These are phyloP conservation scores for Spisula subtruncata DNA, from an alignment of 2,888 invertebrate genomes.

Conservation along the genomic window DNA sequence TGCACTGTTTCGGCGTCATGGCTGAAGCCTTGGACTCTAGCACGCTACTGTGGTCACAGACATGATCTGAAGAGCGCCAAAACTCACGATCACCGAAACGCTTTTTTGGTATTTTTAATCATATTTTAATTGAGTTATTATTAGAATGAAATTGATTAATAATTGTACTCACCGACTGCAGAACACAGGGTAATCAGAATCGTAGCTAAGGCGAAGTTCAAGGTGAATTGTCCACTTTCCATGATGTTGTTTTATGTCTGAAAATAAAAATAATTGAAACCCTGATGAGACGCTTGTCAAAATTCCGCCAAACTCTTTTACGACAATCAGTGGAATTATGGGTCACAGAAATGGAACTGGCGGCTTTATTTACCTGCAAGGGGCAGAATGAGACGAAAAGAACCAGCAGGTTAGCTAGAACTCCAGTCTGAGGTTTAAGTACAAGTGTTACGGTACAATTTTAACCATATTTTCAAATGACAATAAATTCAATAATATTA, in stretches of 20 bases:
- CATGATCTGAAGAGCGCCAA: too few species aligned
- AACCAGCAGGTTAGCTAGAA: too few species aligned
- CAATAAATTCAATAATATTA: too few species aligned
- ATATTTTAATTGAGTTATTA: too few species aligned
- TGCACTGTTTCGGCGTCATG: too few species aligned
- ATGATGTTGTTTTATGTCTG: slow-evolving; percentile 31
- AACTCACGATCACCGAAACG: background rate
- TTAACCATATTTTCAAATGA: too few species aligned
- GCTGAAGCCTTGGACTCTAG: too few species aligned
- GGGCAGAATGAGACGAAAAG: background rate
- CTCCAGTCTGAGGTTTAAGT: too few species aligned
- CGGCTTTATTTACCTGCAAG: background rate
- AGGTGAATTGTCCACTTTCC: slow-evolving; percentile 27
- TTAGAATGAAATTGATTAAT: background rate
- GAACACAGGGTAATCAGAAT: slow-evolving; percentile 26
- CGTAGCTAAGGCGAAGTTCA: slow-evolving; percentile 20
- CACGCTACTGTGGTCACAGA: background rate
- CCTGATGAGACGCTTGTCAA: background rate
- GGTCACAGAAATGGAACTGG: background rate
- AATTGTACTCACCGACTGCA: slow-evolving; percentile 36
- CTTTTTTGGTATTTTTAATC: too few species aligned
- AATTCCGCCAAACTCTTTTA: background rate
- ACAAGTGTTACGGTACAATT: too few species aligned
- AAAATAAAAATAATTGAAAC: slow-evolving; percentile 6
- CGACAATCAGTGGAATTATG: background rate